Conservation (phyloP, 2,888 invertebrate genomes). For the Syritta pipiens region DNA sequence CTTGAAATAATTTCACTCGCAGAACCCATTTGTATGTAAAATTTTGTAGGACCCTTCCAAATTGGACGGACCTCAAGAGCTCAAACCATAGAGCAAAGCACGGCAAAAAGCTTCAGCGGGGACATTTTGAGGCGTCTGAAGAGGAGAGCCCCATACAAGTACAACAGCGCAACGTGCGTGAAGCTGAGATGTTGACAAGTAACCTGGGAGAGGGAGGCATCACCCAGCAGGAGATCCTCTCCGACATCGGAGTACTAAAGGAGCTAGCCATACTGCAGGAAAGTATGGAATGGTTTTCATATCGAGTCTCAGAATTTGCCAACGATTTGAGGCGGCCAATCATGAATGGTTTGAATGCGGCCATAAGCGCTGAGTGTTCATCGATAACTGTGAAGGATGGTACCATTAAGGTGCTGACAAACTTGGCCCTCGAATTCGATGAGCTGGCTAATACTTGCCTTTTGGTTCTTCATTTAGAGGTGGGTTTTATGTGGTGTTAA, state of each 20-base stretch:
- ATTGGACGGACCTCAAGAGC: slow-evolving; percentile 85
- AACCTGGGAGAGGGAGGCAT: slow-evolving; percentile 94
- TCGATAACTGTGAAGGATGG: slow-evolving; percentile 80
- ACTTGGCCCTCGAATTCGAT: slow-evolving; percentile 89
- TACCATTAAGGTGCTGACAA: slow-evolving; percentile 83
- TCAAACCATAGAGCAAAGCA: slow-evolving; percentile 74
- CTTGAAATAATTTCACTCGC: neutral
- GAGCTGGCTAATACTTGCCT: slow-evolving; percentile 95
- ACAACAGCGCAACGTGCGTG: slow-evolving; percentile 88
- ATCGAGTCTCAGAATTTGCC: slow-evolving; percentile 83
- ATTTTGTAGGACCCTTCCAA: slow-evolving; percentile 85
- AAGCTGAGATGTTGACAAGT: slow-evolving; percentile 95
- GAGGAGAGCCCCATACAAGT: slow-evolving; percentile 90
- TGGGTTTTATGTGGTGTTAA: too few species aligned
- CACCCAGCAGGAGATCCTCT: slow-evolving; percentile 90
- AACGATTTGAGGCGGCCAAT: slow-evolving; percentile 82
- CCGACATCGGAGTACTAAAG: slow-evolving; percentile 89
- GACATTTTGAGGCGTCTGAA: slow-evolving; percentile 81
- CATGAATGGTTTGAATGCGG: slow-evolving; percentile 75
- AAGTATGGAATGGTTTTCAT: slow-evolving; percentile 93
- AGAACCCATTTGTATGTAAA: neutral
- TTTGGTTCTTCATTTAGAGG: slow-evolving; percentile 94
- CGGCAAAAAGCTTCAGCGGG: slow-evolving; percentile 75
- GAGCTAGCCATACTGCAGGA: slow-evolving; percentile 95
- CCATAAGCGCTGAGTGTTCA: slow-evolving; percentile 74